A percentile compares a stretch with the other conserved stretches of the same genome.
phyloP scores from a whole-genome alignment of 2,113 vertebrate species.

The Amazona guildingii region DNA sequence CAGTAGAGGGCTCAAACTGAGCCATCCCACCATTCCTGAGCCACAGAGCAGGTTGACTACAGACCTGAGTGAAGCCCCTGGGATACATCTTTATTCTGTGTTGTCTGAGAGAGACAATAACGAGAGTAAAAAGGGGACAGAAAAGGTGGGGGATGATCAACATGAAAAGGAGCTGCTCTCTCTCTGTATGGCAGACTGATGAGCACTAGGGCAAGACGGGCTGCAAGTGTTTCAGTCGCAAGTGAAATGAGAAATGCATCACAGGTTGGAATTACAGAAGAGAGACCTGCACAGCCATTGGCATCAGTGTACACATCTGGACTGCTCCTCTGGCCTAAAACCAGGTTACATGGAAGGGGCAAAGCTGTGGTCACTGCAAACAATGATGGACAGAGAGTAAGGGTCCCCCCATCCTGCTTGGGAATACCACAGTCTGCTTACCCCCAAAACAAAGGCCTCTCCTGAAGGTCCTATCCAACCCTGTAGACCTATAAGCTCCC shows the following conservation, averaged over 20 bases:
- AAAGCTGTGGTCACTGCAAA: not conserved
- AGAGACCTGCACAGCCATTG: not conserved
- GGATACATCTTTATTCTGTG: not conserved
- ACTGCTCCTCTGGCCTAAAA: not conserved
- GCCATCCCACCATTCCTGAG: not conserved
- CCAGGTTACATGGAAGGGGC: not conserved
- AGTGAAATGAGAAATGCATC: not conserved
- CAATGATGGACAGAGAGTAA: not conserved
- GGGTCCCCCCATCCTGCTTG: not conserved
- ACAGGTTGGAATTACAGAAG: not conserved
- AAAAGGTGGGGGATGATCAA: not conserved
- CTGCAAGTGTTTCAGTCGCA: not conserved
- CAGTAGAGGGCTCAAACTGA: not conserved
- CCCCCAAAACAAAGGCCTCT: not conserved
- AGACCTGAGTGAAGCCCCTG: not conserved
- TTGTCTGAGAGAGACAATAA: not conserved
- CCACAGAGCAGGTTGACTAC: not conserved
- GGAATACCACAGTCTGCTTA: not conserved
- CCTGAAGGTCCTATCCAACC: not conserved
- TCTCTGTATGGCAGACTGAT: not conserved
- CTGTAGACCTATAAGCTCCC: not conserved
- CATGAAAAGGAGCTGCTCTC: not conserved
- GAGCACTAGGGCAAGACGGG: not conserved
- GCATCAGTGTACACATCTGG: not conserved
- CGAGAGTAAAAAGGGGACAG: not conserved